phyloP scores from a whole-genome alignment of 2,113 vertebrate genomes.

The Oryzias melastigma region DNA sequence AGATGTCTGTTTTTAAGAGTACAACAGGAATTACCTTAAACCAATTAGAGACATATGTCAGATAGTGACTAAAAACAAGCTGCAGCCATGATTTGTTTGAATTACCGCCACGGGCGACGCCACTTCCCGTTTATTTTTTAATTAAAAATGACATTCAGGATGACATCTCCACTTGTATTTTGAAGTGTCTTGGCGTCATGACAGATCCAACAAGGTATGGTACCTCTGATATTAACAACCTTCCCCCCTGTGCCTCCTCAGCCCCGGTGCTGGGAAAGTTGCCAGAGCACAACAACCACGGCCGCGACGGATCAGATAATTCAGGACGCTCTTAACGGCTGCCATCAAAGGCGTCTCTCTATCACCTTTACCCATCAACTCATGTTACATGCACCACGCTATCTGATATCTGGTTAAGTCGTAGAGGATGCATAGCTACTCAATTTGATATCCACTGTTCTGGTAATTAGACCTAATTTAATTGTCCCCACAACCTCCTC shows the following conservation, averaged over 20 bases:
- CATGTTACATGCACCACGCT: constrained; percentile 31
- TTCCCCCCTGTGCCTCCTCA: constrained; percentile 52
- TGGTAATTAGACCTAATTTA: constrained; percentile 67
- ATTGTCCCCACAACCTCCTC: constrained; percentile 43
- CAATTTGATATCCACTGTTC: constrained; percentile 65
- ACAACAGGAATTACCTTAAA: no score
- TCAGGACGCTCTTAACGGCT: constrained; percentile 49
- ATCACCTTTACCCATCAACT: constrained; percentile 57
- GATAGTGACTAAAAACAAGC: neutral
- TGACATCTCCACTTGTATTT: constrained; percentile 24
- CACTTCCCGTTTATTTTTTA: constrained; percentile 64
- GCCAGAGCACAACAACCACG: constrained; percentile 50
- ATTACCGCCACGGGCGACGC: constrained; percentile 34
- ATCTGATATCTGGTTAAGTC: constrained; percentile 66
- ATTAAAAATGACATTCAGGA: constrained; percentile 61
- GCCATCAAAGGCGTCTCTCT: constrained; percentile 38
- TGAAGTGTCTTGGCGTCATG: constrained; percentile 50
- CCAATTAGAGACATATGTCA: no score
- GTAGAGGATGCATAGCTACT: constrained; percentile 66
- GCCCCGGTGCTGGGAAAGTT: constrained; percentile 52
- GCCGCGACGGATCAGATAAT: constrained; percentile 57
- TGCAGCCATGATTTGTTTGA: constrained; percentile 21
- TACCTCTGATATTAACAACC: constrained; percentile 49
- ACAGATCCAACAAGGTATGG: constrained; percentile 56
- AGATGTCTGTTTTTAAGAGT: no score